Base-by-base conservation (phyloP, 2,797 vertebrate genomes). In the Syngnathus acus region DNA sequence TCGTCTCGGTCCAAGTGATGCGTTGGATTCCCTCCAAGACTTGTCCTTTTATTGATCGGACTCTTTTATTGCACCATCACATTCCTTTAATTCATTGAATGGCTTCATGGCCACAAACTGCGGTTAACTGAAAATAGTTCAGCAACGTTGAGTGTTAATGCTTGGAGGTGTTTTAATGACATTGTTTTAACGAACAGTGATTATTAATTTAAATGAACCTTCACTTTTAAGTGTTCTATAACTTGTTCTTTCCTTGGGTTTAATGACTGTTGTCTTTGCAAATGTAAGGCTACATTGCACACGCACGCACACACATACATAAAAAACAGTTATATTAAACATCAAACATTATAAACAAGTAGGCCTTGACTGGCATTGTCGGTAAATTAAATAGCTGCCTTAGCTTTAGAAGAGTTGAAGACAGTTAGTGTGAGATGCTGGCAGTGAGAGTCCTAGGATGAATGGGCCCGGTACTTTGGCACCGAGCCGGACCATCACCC, bases 41-140 rank as follows among this genome's bases (percentile, higher is more conserved):
- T 61, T 74, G 66, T 76, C 65, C 64, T 37, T 65, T 74, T 79
- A 87, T 86, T 80, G 78, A 86, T 86, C 68, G 68, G 48, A 79
- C 48, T 70, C 68, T 81, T 83, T 88, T 80, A 87, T 78, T 84
- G 79, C 74, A 72, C 61, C 74, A 80, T 84, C 77, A 84, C 68
- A 68, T 69, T 65, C 72, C 70, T 80, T 81, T 67, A 73, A 45
- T 62, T 62, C 60, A 62, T 45, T 45, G 13, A 62, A 62, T 62
- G 60, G 60, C 42, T 62, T 62, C 43, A 62, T 23, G 11, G 42
- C 21, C 32, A 11, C 32, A 38, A 45, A 38, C 16, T 32, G 69
- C 5, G 1, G 67, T 67, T 62, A 48, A 75, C 55, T 70, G n/a
- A 58, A 72, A 64, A 72, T n/a, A 55, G 66, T 61, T 75, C 23